phyloP scores from a whole-genome alignment of 2,888 invertebrate species.

The Leptodirus hochenwartii region DNA sequence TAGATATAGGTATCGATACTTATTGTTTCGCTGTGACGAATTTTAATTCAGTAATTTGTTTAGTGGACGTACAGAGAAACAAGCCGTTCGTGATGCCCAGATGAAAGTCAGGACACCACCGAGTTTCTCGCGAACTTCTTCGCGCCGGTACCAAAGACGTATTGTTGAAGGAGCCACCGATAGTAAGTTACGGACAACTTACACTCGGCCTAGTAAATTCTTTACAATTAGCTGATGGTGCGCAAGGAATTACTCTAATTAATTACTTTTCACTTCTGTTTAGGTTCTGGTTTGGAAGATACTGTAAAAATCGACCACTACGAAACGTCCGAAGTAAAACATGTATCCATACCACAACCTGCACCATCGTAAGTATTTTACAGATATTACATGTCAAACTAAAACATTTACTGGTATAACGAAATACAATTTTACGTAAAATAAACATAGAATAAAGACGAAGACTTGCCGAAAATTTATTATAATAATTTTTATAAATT shows the following conservation, averaged over 20 bases:
- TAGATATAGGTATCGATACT: slow-evolving; percentile 47
- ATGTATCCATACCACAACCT: slow-evolving; percentile 36
- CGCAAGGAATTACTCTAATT: too few species aligned
- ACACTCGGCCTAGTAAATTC: neutral
- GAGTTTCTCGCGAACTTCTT: slow-evolving; percentile 43
- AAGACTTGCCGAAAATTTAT: too few species aligned
- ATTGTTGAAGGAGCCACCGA: slow-evolving; percentile 39
- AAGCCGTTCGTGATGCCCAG: slow-evolving; percentile 34
- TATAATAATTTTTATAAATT: too few species aligned
- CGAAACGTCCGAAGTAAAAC: slow-evolving; percentile 28
- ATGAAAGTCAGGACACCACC: slow-evolving; percentile 31
- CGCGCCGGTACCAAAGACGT: slow-evolving; percentile 41
- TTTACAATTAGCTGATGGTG: neutral
- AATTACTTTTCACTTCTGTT: too few species aligned
- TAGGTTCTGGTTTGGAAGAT: slow-evolving; percentile 9
- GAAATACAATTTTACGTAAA: too few species aligned
- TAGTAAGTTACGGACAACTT: slow-evolving; percentile 22
- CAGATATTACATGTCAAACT: slow-evolving; percentile 9
- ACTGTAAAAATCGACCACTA: too few species aligned
- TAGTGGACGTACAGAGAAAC: slow-evolving; percentile 45
- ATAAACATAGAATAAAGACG: too few species aligned
- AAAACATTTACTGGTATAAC: too few species aligned
- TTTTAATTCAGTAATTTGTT: slow-evolving; percentile 7
- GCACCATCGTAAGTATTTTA: slow-evolving; percentile 29
- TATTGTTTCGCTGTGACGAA: neutral